phyloP scores from a whole-genome alignment of 2,888 invertebrate species.

The Brachyopa scutellaris region DNA sequence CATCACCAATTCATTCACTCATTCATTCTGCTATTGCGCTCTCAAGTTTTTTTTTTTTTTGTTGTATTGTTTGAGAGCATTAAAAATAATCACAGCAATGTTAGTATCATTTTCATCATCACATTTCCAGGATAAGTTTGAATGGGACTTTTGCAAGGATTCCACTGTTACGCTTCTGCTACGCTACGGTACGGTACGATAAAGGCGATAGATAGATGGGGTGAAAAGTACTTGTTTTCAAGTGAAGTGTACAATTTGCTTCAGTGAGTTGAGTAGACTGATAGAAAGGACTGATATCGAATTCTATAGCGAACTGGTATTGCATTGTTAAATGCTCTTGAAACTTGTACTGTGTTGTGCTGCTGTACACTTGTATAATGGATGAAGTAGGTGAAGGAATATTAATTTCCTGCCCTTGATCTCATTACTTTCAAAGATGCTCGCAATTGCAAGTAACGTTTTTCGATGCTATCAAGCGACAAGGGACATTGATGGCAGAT shows the following conservation, averaged over 20 bases:
- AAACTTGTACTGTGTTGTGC: slow-evolving; percentile 27
- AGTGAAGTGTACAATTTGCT: slow-evolving; percentile 28
- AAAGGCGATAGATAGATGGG: no score
- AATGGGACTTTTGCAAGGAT: slow-evolving; percentile 8
- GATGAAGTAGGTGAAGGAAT: slow-evolving; percentile 12
- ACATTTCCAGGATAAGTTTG: slow-evolving; percentile 38
- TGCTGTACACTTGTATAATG: no score
- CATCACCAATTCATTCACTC: slow-evolving; percentile 32
- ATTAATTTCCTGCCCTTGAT: slow-evolving; percentile 64
- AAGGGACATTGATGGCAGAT: neutral
- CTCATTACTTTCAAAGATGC: slow-evolving; percentile 21
- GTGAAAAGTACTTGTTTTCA: neutral
- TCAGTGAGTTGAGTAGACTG: slow-evolving; percentile 1
- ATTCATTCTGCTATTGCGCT: slow-evolving; percentile 9
- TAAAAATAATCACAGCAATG: slow-evolving; percentile 56
- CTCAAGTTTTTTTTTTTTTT: neutral
- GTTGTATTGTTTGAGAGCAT: neutral
- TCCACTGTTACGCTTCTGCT: no score
- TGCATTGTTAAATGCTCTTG: slow-evolving; percentile 30
- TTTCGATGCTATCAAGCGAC: neutral
- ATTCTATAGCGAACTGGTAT: neutral
- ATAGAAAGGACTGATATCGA: slow-evolving; percentile 1
- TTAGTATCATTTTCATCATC: slow-evolving; percentile 39
- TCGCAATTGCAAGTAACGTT: neutral
- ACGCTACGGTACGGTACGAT: no score